phyloP scores from a whole-genome alignment of 1,140 invertebrate genomes.

The Brachionus calyciflorus region DNA sequence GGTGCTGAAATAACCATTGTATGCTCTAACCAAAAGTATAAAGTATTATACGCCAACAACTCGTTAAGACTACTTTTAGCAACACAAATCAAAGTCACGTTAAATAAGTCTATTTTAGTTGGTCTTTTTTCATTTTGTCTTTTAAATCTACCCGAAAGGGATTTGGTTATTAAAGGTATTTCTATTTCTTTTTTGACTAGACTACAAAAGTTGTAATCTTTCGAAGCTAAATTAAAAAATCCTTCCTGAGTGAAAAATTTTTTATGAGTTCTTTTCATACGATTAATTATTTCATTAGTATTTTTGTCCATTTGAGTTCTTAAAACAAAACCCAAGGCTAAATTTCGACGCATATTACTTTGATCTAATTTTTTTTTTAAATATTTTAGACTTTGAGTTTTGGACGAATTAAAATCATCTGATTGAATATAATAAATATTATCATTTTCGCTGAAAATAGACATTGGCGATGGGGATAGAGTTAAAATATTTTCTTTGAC shows the following conservation, averaged over 20 bases:
- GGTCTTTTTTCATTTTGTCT: not conserved
- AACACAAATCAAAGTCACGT: conserved; percentile 17
- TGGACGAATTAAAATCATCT: too few species aligned
- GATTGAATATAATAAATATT: conserved; percentile 4
- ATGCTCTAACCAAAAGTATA: conserved; percentile 46
- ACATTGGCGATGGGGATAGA: conserved; percentile 2
- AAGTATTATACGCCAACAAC: conserved; percentile 21
- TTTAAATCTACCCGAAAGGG: not conserved
- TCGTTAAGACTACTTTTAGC: not conserved
- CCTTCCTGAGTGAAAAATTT: conserved; percentile 26
- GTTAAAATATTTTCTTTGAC: conserved; percentile 14
- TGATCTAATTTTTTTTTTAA: not conserved
- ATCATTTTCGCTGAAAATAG: not conserved
- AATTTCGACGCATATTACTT: not conserved
- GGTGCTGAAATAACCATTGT: conserved; percentile 38
- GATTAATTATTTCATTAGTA: not conserved
- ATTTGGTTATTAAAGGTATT: not conserved
- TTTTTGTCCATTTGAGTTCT: not conserved
- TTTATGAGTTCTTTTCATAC: conserved; percentile 26
- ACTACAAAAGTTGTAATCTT: conserved; percentile 8
- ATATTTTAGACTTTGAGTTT: too few species aligned
- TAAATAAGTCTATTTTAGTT: not conserved
- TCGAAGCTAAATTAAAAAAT: conserved; percentile 7
- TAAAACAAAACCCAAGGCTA: conserved; percentile 27
- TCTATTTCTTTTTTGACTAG: conserved; percentile 17